Evolutionary conservation across 2,113 vertebrate genomes (phyloP), one percentile per base, ranked within the genome.

Genomic region (Brachyhypopomus occidentalis): DNA sequence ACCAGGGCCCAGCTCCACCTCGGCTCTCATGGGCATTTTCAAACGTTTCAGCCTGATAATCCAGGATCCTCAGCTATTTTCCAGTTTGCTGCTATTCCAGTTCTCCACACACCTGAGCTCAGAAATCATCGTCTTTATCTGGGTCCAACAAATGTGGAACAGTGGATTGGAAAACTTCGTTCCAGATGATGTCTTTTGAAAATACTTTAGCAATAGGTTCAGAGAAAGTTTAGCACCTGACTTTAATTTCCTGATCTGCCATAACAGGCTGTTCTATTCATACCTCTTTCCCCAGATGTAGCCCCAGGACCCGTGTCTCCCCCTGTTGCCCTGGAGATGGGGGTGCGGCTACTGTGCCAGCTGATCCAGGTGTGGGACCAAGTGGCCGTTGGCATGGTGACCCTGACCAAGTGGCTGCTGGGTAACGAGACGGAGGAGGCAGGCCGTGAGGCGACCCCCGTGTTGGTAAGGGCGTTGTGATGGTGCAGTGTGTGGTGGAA

Each of bases 401-500:
- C 94, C 70, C 88, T 99, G 76, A 89, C 94, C 11, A 91, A 92
- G 48, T 97, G 97, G 97, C 92, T 98, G 84, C 85, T 98, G 88
- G 96, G 93, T 85, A 93, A 95, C 0, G 81, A 88, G 0, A 84
- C 92, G 7, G 60, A 5, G 5, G n/a, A 86, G 7, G 58, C 38
- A 7, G 84, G 48, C 16, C 9, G 30, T 0, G 89, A 92, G 0
- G 84, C 89, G 17, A 81, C 71, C 6, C 67, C 86, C 30, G 41
- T 82, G 63, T 85, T 91, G 91, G 94, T 94, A 80, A 89, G 86
- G 27, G 67, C 16, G 5, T 36, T 20, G 23, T 25, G 3, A 1
- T 58, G 7, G 6, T 62, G 45, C 9, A 8, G 41, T 41, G 41
- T 6, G 36, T 38, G 36, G 8, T 52, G 45, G 45, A 52, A 52